A percentile compares a stretch with the other conserved stretches of the same genome.
Conservation (phyloP, 2,113 vertebrate genomes). For the Cichladusa arquata region DNA sequence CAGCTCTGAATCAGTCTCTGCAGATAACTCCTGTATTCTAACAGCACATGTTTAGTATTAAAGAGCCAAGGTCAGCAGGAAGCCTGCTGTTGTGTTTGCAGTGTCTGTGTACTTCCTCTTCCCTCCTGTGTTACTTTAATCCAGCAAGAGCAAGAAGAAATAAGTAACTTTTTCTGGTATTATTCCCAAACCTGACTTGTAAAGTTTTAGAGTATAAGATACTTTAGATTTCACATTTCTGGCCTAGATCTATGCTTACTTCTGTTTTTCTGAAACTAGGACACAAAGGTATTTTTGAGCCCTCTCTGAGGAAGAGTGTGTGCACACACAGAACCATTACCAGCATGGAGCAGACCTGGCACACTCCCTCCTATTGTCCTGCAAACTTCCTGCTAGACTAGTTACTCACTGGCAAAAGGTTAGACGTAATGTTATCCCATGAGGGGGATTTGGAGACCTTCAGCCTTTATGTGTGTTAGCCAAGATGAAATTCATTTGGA, state of each 20-base stretch:
- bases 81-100: constrained; percentile 24
- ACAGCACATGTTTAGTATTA: background rate
- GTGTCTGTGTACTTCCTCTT: constrained; percentile 52
- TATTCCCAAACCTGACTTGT: background rate
- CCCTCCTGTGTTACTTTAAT: constrained; percentile 26
- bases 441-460: constrained; percentile 33
- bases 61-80: constrained; percentile 44
- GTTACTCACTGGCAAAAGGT: constrained; percentile 33
- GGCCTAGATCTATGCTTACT: background rate
- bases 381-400: constrained; percentile 39
- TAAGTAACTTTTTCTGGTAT: background rate
- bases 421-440: constrained; percentile 10
- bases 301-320: background rate
- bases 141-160: background rate
- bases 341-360: constrained; percentile 1
- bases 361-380: constrained; percentile 35
- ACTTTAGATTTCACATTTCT: background rate
- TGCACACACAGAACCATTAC: background rate
- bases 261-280: background rate
- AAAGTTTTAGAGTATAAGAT: background rate
- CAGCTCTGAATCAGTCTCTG: background rate
- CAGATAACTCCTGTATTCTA: constrained; percentile 11
- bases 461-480: constrained; percentile 8
- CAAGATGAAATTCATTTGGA: constrained; percentile 32
- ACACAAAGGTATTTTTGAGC: background rate